Evolutionary conservation across 2,888 invertebrate genomes (phyloP), one percentile per base, ranked within the genome.

Genomic region (Dermolepida albohirtum): DNA sequence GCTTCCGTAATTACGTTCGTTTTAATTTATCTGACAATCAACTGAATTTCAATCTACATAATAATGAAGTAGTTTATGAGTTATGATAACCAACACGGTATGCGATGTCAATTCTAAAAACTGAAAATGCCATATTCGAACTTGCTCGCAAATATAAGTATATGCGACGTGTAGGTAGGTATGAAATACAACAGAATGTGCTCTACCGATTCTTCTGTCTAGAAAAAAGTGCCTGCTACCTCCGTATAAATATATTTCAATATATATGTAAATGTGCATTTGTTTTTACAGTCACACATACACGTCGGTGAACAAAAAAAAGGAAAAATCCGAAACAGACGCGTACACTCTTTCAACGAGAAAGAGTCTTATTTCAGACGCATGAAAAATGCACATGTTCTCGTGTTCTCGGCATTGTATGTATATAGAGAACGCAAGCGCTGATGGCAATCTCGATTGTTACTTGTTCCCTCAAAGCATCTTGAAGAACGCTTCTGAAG

Each of bases 11-110:
- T 71, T 69, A 67, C 69, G 66, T 70, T 70, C 70, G 65, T 64
- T 68, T 65, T 55, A 51, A 68, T 72, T 66, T 72, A 72, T 72
- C 72, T 68, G 59, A 65, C 68, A 72, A 70, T 72, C 71, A 68
- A 71, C 71, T 68, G 70, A 68, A 72, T 70, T 70, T 65, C 72
- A 72, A 72, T 72, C 71, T 72, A 64, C 71, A 72, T 71, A 68
- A 68, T 71, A 71, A 71, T 72, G 69, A 71, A 64, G 49, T 14
- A 41, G 41, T 43, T 55, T 55, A 55, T 55, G 40, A 55, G 41
- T 41, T n/a, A n/a, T 34, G 44, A 55, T 51, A 43, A 63, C 54
- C 52, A 34, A 6, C 6, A 34, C 10, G 17, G n/a, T 22, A 55
- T 7, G 6, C 34, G 10, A 34, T 34, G 34, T 6, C 34, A 34